Percentiles rank a stretch among this genome's conserved stretches.
phyloP scores from a whole-genome alignment of 2,113 vertebrate species.

The Scomber scombrus region DNA sequence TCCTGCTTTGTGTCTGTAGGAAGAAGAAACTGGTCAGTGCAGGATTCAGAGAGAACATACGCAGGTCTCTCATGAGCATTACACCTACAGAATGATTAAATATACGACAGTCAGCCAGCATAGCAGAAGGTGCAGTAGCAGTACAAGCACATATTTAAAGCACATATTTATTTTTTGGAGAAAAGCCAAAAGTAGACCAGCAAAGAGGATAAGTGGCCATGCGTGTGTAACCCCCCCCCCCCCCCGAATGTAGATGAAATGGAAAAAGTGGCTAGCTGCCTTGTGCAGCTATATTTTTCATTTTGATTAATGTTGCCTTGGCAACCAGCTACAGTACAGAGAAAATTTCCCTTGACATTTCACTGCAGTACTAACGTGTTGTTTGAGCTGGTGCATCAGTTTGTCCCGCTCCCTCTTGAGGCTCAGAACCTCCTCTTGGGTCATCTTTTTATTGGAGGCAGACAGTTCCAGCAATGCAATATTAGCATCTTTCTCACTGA shows the following conservation, averaged over 20 bases:
- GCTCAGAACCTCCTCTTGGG: conserved; percentile 96
- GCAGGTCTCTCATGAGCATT: background rate
- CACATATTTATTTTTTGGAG: no score
- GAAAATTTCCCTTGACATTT: conserved; percentile 14
- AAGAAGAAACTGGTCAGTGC: conserved; percentile 44
- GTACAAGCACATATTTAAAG: no score
- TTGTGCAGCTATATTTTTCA: conserved; percentile 24
- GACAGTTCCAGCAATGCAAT: conserved; percentile 98
- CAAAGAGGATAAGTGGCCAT: no score
- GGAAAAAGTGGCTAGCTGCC: conserved; percentile 14
- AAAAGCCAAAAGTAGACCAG: no score
- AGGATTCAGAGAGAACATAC: no score
- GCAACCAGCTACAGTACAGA: conserved; percentile 19
- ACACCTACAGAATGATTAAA: background rate
- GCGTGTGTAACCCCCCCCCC: no score
- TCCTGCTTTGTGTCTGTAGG: conserved; percentile 96
- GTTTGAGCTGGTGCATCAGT: conserved; percentile 98
- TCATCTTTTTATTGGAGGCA: conserved; percentile 99
- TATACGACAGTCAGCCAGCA: no score
- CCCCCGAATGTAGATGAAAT: no score
- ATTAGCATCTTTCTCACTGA: conserved; percentile 99
- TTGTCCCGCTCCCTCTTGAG: conserved; percentile 98
- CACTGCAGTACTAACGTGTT: conserved; percentile 88
- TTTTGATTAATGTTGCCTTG: conserved; percentile 26
- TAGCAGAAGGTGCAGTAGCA: no score